phyloP scores from a whole-genome alignment of 2,113 vertebrate species.

The Mungos mungo region DNA sequence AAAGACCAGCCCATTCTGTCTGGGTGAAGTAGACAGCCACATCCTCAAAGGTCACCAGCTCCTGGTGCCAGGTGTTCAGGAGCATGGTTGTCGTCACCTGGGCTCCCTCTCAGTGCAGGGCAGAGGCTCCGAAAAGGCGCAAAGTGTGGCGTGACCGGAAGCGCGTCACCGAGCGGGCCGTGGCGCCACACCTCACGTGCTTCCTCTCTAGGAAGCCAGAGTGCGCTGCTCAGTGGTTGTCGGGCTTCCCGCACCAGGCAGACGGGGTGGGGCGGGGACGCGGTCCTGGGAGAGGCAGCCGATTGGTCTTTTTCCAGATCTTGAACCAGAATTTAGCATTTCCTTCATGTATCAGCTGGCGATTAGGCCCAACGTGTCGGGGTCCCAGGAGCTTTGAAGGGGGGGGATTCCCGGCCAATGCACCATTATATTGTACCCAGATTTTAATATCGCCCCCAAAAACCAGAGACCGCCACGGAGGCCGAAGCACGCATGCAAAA shows the following conservation, averaged over 20 bases:
- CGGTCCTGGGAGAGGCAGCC: background rate
- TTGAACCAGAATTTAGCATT: background rate
- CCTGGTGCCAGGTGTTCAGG: background rate
- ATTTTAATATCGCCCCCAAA: no score
- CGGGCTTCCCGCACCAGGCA: rapidly evolving
- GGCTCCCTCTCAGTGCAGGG: background rate
- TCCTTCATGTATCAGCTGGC: background rate
- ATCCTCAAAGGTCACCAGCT: slow-evolving; percentile 49
- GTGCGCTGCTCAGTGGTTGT: background rate
- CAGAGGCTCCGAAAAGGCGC: background rate
- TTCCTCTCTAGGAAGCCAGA: background rate
- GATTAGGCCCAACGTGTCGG: no score
- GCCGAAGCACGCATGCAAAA: no score
- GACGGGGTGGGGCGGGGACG: rapidly evolving
- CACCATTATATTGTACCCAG: no score
- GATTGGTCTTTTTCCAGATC: background rate
- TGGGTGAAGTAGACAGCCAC: slow-evolving; percentile 15
- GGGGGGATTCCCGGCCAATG: no score
- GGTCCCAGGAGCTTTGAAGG: no score
- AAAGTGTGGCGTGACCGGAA: background rate
- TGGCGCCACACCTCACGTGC: background rate
- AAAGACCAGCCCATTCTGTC: slow-evolving; percentile 37
- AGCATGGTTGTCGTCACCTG: background rate
- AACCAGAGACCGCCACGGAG: no score
- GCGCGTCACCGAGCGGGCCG: background rate